Base-by-base conservation (phyloP, 2,888 invertebrate genomes). In the Ornithoptera priamus region DNA sequence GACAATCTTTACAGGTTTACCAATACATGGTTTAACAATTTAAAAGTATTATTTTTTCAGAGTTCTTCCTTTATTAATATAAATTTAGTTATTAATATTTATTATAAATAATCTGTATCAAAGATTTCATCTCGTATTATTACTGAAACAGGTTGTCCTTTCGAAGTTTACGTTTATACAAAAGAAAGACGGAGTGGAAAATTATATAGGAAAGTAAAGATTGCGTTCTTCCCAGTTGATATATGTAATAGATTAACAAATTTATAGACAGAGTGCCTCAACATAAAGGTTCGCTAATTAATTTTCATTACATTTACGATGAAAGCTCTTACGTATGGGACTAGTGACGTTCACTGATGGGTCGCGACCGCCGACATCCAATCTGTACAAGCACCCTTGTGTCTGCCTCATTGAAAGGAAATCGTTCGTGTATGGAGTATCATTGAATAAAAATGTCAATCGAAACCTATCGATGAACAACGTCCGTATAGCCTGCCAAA, bases 361-460 rank as follows among this genome's bases (percentile, higher is more conserved):
- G 69, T 70, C 50, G 76, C 78, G 75, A 74, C 79, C 77, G 79
- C 76, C 85, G 89, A 86, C 88, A 88, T 85, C 85, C 88, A 89
- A 91, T 91, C 88, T 85, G 79, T 72, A 81, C 81, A 78, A 90
- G 90, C 76, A 81, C 83, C 79, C 89, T 89, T 80, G 72, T 81
- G 81, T 82, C 84, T 83, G 85, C 30, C 60, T 58, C 63, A 59
- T 63, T 87, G 87, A 88, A 82, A 83, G 80, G 85, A 85, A 90
- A 88, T 87, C 85, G 83, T 77, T 80, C 78, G 81, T 70, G 22
- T 50, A 53, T 36, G 42, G 58, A 69, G 74, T 76, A 76, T 72
- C 69, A 69, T 75, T 75, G 74, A 73, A 75, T 62, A 69, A 67
- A 69, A 63, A 69, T 58, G 42, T 69, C 57, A 60, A 65, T 58